A percentile compares a stretch with the other conserved stretches of the same genome.
These are phyloP conservation scores for Astropecten irregularis DNA, from an alignment of 53 echinoderm and acorn worm genomes.

Conservation along the genomic window DNA sequence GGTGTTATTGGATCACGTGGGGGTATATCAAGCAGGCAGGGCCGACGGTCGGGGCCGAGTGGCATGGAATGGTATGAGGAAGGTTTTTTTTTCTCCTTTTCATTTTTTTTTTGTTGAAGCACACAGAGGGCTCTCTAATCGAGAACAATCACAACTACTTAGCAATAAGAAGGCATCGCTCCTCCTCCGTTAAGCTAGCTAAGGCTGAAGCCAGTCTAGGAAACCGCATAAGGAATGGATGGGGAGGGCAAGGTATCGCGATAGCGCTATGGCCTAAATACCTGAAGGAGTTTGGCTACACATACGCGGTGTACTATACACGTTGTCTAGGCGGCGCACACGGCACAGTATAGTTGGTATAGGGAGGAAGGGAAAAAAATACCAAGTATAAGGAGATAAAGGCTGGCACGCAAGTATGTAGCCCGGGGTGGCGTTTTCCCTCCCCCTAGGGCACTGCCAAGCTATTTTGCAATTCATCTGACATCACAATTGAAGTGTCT, in stretches of 20 bases:
- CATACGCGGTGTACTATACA: neutral
- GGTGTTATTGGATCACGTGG: slow-evolving; percentile 42
- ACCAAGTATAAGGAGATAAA: no score
- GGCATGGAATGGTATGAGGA: neutral
- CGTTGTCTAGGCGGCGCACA: neutral
- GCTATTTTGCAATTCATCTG: slow-evolving; percentile 38
- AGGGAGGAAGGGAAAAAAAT: no score
- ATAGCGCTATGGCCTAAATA: slow-evolving; percentile 45
- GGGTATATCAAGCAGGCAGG: neutral
- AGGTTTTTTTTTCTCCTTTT: no score
- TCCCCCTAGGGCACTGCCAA: slow-evolving; percentile 1
- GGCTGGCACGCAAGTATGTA: slow-evolving; percentile 22
- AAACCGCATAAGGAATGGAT: neutral
- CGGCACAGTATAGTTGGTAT: neutral
- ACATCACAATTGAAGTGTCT: slow-evolving; percentile 16
- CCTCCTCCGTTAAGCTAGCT: slow-evolving; percentile 17
- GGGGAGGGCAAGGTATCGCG: neutral
- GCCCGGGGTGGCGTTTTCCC: neutral
- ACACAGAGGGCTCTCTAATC: slow-evolving; percentile 28
- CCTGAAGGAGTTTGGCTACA: slow-evolving; percentile 16
- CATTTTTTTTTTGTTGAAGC: neutral
- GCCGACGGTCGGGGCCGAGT: neutral
- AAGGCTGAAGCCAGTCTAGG: no score
- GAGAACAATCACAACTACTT: slow-evolving; percentile 41
- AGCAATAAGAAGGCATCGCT: neutral